Evolutionary conservation across 2,113 vertebrate species (phyloP), one percentile per base, ranked within the genome.

Genomic region (Emberiza fucata): DNA sequence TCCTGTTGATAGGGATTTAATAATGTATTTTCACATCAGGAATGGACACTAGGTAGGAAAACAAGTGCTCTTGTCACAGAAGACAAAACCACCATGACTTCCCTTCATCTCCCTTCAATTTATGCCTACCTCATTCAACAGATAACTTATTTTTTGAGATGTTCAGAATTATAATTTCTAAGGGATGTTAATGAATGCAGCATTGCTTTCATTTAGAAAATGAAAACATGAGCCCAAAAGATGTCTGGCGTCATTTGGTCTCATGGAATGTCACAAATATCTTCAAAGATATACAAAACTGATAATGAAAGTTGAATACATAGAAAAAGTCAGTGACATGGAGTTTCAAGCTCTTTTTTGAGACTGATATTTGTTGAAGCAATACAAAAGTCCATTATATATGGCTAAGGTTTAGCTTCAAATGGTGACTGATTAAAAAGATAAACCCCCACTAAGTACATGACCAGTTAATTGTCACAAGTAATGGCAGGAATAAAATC

Each of bases 1-100:
- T 92, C 61, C 56, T 83, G 39, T 16, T 70, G 33, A 44, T 75
- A 88, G 28, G 37, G 18, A 86, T 88, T 92, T 65, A 59, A 79
- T 53, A 61, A 71, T 57, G 7, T 69, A 72, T 88, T 92, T 66
- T 94, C 20, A 95, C 56, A 84, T 76, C 37, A 79, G 68, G 60
- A 89, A 42, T 66, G 27, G 44, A 75, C 47, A 79, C 28, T 44
- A 50, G n/a, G 54, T 42, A 71, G 47, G 53, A 94, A 97, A 95
- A 87, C 6, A 8, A 86, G 56, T 59, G 27, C 15, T 95, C 23
- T 86, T 91, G 44, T 44, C 69, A 48, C 39, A 92, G 78, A 57
- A 89, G 21, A 82, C 23, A 35, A 77, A 88, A 94, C 25, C 5
- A 81, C 24, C 8, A 17, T 18, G 7, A 54, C 17, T 80, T 82